Evolutionary conservation across 1,140 invertebrate genomes (phyloP), one percentile per base, ranked within the genome.

Genomic region (Drosophila sucinea): DNA sequence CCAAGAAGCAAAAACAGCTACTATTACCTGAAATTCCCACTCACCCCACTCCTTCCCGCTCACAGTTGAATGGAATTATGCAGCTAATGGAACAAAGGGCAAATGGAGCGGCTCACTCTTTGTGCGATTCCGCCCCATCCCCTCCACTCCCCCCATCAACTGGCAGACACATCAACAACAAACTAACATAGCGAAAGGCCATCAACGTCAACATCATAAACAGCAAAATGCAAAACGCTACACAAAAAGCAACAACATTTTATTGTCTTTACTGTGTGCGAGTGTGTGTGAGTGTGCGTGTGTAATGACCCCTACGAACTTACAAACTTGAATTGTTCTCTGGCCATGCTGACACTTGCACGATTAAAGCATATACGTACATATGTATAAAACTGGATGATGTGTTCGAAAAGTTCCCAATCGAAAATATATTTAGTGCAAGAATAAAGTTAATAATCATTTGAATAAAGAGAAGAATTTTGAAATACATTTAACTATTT

Each of bases 131-230:
- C 25, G 0, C 5, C 44, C n/a, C 1, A 40, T 10, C 23, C 6
- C 41, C 17, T 1, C 2, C 17, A 17, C 0, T 51, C 23, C 11
- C 10, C 10, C 11, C 35, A 11, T 51, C 7, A 2, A 47, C n/a
- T 23, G 44, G 44, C 44, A 51, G 25, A 51, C 23, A 10, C 57
- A 35, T 25, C 57, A 60, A 40, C 57, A 47, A 62, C 60, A 62
- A 62, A 62, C 44, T 51, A 51, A 51, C 23, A 51, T 51, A 47
- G 60, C 55, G 55, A 57, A 57, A 40, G 35, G 33, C 33, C 57
- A 60, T 60, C 57, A 60, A 23, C 57, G 32, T 60, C 57, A 60
- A 60, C 57, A 33, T 38, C 57, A 60, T 60, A 60, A 60, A 60
- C 57, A 40, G 57, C 17, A 60, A 51, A 44, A 44, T 33, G 33